These are phyloP conservation scores for Campylomormyrus tamandua DNA, from an alignment of 2,113 vertebrate species.

Conservation along the genomic window DNA sequence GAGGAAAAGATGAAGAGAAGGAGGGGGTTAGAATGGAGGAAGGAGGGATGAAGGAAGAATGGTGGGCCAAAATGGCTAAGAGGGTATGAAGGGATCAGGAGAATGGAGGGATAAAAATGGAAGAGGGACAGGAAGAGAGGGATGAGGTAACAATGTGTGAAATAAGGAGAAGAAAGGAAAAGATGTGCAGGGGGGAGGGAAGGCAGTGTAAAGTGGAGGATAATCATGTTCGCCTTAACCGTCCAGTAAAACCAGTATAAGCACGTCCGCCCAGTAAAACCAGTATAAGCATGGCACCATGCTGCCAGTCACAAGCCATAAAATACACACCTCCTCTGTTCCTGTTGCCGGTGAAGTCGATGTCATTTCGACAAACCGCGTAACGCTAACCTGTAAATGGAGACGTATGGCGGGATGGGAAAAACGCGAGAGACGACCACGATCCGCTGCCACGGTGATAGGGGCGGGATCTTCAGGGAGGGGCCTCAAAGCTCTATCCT, in stretches of 20 bases:
- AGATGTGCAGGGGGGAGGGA: not conserved
- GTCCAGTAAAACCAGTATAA: not conserved
- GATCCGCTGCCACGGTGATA: not conserved
- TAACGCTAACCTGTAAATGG: not conserved
- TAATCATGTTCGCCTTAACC: not conserved
- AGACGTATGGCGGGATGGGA: too few relatives aligned
- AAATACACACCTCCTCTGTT: not conserved
- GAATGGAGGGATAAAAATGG: not conserved
- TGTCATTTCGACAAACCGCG: not conserved
- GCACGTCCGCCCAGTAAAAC: not conserved
- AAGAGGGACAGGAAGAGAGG: not conserved
- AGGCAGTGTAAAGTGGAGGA: not conserved
- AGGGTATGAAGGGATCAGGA: not conserved
- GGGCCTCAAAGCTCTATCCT: not conserved
- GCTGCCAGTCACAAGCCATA: not conserved
- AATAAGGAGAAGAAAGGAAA: not conserved
- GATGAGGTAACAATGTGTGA: not conserved
- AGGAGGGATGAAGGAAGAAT: not conserved
- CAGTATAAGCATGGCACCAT: not conserved
- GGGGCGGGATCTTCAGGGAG: not conserved
- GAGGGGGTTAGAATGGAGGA: conserved; percentile 17
- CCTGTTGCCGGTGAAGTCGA: not conserved
- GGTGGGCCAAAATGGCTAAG: not conserved
- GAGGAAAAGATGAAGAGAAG: conserved; percentile 3
- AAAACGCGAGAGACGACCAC: not conserved